Evolutionary conservation across 1,140 invertebrate species (phyloP).

Genomic region (Holcopasites calliopsidis): DNA sequence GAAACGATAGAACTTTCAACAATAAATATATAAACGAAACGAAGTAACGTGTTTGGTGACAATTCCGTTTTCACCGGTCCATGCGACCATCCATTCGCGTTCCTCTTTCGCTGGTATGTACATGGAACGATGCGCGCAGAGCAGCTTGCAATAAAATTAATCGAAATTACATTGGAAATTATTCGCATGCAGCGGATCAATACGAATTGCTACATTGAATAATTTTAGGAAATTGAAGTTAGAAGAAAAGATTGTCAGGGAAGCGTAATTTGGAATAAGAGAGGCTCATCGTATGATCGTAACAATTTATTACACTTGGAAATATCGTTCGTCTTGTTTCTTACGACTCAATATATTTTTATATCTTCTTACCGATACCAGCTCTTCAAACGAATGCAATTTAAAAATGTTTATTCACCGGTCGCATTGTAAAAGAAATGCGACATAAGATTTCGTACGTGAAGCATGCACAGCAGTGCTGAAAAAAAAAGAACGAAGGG

Average conservation of each 20-base stretch:
- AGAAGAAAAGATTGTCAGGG: too few species aligned
- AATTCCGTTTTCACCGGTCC: conserved; percentile 2
- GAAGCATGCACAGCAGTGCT: neutral
- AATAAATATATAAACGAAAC: conserved; percentile 16
- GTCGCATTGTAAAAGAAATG: neutral
- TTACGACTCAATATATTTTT: too few species aligned
- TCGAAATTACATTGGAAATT: neutral
- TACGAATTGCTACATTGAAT: too few species aligned
- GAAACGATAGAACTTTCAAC: conserved; percentile 1
- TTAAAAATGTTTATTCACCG: too few species aligned
- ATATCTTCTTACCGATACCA: too few species aligned
- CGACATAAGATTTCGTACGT: neutral
- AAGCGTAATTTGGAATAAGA: too few species aligned
- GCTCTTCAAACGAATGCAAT: too few species aligned
- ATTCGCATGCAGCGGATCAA: too few species aligned
- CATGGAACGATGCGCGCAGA: neutral
- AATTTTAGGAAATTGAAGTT: too few species aligned
- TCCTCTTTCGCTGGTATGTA: neutral
- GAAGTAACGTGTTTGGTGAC: neutral
- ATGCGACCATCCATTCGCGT: neutral
- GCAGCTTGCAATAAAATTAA: neutral
- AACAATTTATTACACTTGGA: too few species aligned
- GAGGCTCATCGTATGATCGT: too few species aligned
- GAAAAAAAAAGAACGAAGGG: neutral
- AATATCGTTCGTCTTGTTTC: too few species aligned